Evolutionary conservation across 2,797 vertebrate species (phyloP), one percentile per base, ranked within the genome.

Genomic region (Hyperoplus immaculatus): DNA sequence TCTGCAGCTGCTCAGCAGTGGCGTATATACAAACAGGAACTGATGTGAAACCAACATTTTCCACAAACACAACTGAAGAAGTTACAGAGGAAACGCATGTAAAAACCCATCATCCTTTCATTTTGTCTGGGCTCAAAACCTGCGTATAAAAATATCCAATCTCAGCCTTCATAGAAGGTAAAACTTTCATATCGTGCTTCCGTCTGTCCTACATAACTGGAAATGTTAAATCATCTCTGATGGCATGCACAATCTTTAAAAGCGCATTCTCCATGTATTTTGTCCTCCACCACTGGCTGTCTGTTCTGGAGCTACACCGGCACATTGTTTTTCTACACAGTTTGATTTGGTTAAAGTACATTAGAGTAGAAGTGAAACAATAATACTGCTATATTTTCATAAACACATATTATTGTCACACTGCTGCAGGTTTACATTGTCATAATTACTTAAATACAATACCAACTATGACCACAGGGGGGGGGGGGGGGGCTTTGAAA

Each of bases 151-250:
- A 87, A 69, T 42, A 69, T 14, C 67, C 68, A 66, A 16, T 15
- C 50, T 29, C 57, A 21, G 13, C 93, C 94, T 94, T 94, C 94
- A 93, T 79, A 84, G 93, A 94, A 93, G 94, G 91, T 45, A 75
- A 79, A 71, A 80, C 62, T 38, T 5, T n/a, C 68, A 39, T 1
- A 59, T 21, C 58, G 56, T 8, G 54, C 41, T 14, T 54, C 41
- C 49, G 29, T 46, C 54, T 38, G 7, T 42, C 45, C 15, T 1
- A 5, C 4, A 21, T 38, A 8, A 63, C 29, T 2, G 36, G 15
- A 60, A 15, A 64, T 21, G 36, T 29, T 13, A 45, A 29, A 69
- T 69, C 69, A 53, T 73, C 62, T 81, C 21, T 61, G 38, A 81
- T 82, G 67, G 58, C 73, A 80, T 57, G 74, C 41, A 39, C 51